Evolutionary conservation across 1,140 invertebrate species (phyloP).

Genomic region (Halyomorpha halys): DNA sequence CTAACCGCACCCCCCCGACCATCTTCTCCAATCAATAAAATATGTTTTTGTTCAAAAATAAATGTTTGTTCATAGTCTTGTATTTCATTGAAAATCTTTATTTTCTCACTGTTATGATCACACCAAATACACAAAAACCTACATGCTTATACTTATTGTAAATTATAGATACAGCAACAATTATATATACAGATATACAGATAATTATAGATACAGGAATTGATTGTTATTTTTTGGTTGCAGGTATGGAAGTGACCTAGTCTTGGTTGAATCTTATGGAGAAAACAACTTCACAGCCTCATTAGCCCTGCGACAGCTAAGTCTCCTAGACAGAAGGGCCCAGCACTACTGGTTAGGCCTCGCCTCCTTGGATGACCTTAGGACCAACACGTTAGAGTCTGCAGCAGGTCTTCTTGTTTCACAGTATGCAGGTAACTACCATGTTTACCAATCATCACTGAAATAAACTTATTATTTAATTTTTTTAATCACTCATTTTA

Average conservation of each 20-base stretch:
- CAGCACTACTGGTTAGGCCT: conserved; percentile 79
- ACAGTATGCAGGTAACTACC: conserved; percentile 66
- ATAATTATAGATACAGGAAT: no score
- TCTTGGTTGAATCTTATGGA: conserved; percentile 75
- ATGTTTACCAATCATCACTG: neutral
- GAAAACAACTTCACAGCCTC: conserved; percentile 83
- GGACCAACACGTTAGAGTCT: conserved; percentile 87
- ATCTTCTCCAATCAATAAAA: no score
- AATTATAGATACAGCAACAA: no score
- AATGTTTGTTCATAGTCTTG: no score
- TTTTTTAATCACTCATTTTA: neutral
- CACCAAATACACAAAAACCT: no score
- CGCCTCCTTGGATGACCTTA: conserved; percentile 77
- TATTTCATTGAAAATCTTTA: no score
- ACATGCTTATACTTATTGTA: no score
- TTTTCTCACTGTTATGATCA: no score
- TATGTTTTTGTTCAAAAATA: no score
- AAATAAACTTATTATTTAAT: neutral
- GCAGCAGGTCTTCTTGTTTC: conserved; percentile 82
- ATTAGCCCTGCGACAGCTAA: conserved; percentile 50
- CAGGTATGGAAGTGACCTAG: conserved; percentile 86
- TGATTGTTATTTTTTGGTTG: conserved; percentile 20
- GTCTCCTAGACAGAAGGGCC: conserved; percentile 43
- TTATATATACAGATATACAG: no score
- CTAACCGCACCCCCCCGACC: no score